phyloP scores from a whole-genome alignment of 1,140 invertebrate species.

The Acromyrmex echinatior region DNA sequence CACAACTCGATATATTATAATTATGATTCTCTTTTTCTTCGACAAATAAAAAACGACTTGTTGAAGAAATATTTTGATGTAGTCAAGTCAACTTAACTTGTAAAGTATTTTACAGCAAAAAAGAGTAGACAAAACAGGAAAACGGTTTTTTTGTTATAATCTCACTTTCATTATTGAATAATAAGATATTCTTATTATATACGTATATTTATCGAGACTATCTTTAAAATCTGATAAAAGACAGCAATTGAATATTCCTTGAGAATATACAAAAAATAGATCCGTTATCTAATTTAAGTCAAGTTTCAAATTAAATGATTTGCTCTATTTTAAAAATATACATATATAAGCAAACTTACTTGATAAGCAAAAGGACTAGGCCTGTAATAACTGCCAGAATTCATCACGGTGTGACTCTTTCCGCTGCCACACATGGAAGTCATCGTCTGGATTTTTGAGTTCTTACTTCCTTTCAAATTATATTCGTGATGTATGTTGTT shows the following conservation, averaged over 20 bases:
- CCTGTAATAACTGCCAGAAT: constrained; percentile 83
- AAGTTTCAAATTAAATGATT: background rate
- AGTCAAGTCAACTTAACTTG: background rate
- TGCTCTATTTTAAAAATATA: background rate
- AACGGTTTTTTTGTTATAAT: background rate
- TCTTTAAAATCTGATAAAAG: background rate
- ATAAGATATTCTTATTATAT: background rate
- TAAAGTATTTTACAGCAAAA: background rate
- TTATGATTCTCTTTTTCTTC: background rate
- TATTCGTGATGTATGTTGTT: background rate
- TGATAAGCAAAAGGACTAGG: constrained; percentile 84
- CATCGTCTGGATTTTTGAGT: constrained; percentile 75
- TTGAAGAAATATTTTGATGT: background rate
- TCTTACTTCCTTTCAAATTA: background rate
- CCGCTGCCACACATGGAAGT: constrained; percentile 85
- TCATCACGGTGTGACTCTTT: constrained; percentile 84
- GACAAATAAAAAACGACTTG: background rate
- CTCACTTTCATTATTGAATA: background rate
- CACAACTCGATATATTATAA: background rate
- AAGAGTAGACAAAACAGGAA: background rate
- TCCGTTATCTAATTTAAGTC: background rate
- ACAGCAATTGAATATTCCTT: background rate
- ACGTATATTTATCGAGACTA: background rate
- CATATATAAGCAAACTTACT: constrained; percentile 75
- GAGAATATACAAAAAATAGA: background rate